Base-by-base conservation (phyloP, 1,140 invertebrate genomes). In the Hestina assimilis region DNA sequence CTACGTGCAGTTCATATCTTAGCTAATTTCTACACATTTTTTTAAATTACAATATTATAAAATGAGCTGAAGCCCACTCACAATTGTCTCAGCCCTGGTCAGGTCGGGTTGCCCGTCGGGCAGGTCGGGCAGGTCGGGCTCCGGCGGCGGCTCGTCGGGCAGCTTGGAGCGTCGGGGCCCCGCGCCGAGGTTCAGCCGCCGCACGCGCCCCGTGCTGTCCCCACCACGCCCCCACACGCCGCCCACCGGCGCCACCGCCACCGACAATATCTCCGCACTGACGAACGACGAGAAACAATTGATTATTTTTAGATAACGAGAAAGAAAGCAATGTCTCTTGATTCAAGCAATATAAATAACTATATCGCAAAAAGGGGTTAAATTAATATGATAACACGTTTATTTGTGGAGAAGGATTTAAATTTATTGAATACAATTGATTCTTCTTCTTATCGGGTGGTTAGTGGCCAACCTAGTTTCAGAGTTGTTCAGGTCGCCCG, bases 151-250 rank as follows among this genome's bases (percentile, higher is more conserved):
- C 58, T 17, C 4, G n/a, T 55, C 53, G 29, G 28, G 19, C 9
- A 19, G 46, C 42, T 57, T 31, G 23, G 42, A 24, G 29, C 45
- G 33, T 5, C 23, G 26, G 28, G n/a, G n/a, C n/a, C n/a, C 20
- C 53, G 54, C 19, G 42, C 38, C 15, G n/a, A 70, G 48, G 28
- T 52, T 63, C 40, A 54, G 19, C 17, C 65, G 59, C 1, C 59
- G 64, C 42, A 78, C 14, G 29, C 48, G 29, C 15, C 79, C 81
- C 7, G 15, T 29, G 23, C 38, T 64, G 57, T 77, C 79, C 20
- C 63, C 68, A 79, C 81, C 82, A 75, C 75, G 75, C 43, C 59
- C 64, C 65, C 73, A 79, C 33, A 42, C 24, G 26, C 63, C 68
- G 35, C 52, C 65, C 19, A 75, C 23, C 17, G 63, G 64, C 21